Conservation (phyloP, 1,140 invertebrate species). For the Zaprionus tsacasi region DNA sequence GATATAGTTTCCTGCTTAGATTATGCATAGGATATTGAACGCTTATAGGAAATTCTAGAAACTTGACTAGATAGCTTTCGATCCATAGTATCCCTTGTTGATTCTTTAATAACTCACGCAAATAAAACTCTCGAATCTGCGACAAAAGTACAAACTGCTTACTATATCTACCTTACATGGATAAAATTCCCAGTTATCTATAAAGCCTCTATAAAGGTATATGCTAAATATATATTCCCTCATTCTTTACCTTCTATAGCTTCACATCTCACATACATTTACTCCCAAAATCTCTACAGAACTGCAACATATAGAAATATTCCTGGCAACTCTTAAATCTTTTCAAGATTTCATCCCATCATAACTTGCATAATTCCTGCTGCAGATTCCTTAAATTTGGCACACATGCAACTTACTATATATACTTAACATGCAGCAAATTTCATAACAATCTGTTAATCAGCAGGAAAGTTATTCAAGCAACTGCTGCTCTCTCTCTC, state of each 20-base stretch:
- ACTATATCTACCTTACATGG: too few species aligned
- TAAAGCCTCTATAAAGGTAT: too few species aligned
- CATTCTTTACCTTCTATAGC: too few species aligned
- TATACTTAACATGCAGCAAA: background rate
- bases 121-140: too few species aligned
- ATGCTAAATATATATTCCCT: too few species aligned
- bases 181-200: too few species aligned
- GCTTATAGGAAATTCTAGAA: background rate
- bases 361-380: background rate
- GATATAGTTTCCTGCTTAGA: background rate
- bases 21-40: background rate
- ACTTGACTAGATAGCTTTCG: too few species aligned
- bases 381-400: background rate
- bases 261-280: too few species aligned
- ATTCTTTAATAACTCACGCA: too few species aligned
- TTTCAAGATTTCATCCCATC: background rate
- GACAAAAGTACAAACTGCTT: too few species aligned
- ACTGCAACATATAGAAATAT: background rate
- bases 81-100: too few species aligned
- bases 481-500: background rate
- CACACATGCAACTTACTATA: background rate
- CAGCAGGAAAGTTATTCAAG: background rate
- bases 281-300: too few species aligned
- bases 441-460: conserved; percentile 8
- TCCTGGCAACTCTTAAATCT: background rate